phyloP scores from a whole-genome alignment of 2,888 invertebrate genomes.

The Tachina fera region DNA sequence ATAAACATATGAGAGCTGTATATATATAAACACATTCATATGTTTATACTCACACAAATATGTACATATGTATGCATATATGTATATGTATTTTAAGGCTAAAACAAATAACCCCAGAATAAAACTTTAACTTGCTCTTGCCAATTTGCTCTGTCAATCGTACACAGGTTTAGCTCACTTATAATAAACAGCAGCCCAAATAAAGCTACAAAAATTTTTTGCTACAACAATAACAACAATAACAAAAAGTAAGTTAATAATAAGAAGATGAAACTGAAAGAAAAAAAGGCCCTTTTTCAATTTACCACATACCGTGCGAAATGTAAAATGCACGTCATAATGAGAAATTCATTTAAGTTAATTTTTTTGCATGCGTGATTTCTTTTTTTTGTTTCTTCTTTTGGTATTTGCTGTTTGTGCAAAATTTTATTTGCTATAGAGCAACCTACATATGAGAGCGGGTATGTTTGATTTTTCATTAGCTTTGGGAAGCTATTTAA shows the following conservation, averaged over 20 bases:
- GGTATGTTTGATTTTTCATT: neutral
- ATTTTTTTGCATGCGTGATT: conserved; percentile 70
- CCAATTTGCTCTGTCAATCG: conserved; percentile 37
- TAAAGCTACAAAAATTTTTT: conserved; percentile 57
- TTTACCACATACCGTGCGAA: conserved; percentile 77
- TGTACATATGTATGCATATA: neutral
- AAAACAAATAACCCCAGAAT: conserved; percentile 57
- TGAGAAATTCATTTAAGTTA: conserved; percentile 75
- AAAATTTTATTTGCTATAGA: conserved; percentile 7
- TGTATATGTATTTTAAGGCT: conserved; percentile 37
- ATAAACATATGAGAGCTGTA: too few relatives aligned
- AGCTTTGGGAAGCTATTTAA: neutral
- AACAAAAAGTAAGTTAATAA: conserved; percentile 23
- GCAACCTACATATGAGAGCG: neutral
- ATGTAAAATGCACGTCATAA: conserved; percentile 75
- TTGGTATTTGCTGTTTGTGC: conserved; percentile 3
- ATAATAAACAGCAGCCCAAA: conserved; percentile 64
- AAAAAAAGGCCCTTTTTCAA: conserved; percentile 72
- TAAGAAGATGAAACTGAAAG: conserved; percentile 31
- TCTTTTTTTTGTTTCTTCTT: conserved; percentile 22
- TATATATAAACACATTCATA: neutral
- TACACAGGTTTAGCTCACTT: conserved; percentile 19
- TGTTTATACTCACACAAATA: neutral
- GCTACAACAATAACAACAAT: conserved; percentile 14
- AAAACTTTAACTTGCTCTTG: conserved; percentile 31